Evolutionary conservation across 2,888 invertebrate genomes (phyloP), one percentile per base, ranked within the genome.

Genomic region (Cataglyphis cursor): DNA sequence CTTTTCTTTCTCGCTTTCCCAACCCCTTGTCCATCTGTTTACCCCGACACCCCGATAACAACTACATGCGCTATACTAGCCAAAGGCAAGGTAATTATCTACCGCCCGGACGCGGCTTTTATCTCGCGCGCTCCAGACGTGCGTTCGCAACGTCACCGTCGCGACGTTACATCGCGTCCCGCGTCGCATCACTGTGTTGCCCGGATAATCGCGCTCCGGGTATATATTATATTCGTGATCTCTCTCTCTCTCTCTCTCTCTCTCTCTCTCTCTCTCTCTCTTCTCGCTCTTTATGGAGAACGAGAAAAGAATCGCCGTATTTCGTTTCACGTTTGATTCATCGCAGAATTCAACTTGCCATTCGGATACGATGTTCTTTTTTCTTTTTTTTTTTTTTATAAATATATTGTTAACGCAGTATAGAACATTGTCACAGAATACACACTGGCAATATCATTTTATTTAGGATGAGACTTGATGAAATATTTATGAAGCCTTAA

Each of bases 61-160:
- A 84, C 84, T 87, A 85, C 66, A 61, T 31, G 59, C 31, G 41
- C 28, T 54, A 35, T 70, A 57, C 41, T 59, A 65, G 74, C 64
- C 75, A 81, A 85, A 84, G 83, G 76, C 80, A 24, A 51, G 87
- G 85, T 86, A 90, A 90, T 90, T 90, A 90, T 90, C 90, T 86
- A 65, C 68, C 31, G 70, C 66, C 68, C 62, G 75, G 66, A 31
- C n/a, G 24, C 24, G 24, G 44, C 82, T 83, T 90, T 85, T 89
- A 86, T 90, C 89, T 85, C 82, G 84, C 38, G 21, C 54, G 72
- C 81, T 68, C 68, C 88, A 89, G 88, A 81, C 83, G 78, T 41
- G 21, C 62, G 41, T 54, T 75, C 31, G 78, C 51, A 38, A 51
- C 51, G 28, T 44, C 48, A 44, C n/a, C 68, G 28, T 54, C 51